A percentile compares a stretch with the other conserved stretches of the same genome.
Conservation (phyloP, 1,140 invertebrate genomes). For the Drosophila mayri region DNA sequence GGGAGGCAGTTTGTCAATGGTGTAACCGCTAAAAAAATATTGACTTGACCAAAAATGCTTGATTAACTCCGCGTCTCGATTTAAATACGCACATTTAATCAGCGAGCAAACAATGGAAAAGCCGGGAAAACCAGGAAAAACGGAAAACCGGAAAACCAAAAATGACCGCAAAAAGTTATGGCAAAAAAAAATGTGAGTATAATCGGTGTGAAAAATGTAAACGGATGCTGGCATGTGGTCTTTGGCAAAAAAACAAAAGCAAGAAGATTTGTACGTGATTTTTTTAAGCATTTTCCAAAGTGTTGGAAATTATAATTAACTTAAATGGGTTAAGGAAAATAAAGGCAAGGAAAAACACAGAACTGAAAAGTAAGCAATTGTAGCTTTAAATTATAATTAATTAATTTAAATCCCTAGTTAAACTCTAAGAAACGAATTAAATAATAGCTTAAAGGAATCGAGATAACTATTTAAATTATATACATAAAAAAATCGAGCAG, state of each 20-base stretch:
- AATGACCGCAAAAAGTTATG: constrained; percentile 12
- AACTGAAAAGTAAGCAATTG: too few relatives aligned
- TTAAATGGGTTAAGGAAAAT: neutral
- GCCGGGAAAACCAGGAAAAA: neutral
- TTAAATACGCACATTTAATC: constrained; percentile 71
- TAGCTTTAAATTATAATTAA: too few relatives aligned
- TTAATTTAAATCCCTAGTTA: too few relatives aligned
- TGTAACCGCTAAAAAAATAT: constrained; percentile 78
- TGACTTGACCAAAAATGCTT: constrained; percentile 82
- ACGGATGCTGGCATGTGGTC: constrained; percentile 2
- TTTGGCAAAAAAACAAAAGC: neutral
- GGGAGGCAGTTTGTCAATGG: constrained; percentile 47
- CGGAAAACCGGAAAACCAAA: neutral
- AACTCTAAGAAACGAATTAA: neutral
- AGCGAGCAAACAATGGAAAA: constrained; percentile 38
- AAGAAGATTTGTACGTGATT: neutral
- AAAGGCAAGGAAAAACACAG: too few relatives aligned
- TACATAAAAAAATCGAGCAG: neutral
- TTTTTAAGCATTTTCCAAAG: neutral
- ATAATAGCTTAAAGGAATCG: neutral
- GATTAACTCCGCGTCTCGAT: constrained; percentile 72
- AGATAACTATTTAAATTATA: neutral
- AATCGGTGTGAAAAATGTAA: constrained; percentile 7
- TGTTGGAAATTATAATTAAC: neutral
- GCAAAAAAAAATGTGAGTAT: neutral